phyloP scores from a whole-genome alignment of 2,113 vertebrate species.

The Pseudopipra pipra region DNA sequence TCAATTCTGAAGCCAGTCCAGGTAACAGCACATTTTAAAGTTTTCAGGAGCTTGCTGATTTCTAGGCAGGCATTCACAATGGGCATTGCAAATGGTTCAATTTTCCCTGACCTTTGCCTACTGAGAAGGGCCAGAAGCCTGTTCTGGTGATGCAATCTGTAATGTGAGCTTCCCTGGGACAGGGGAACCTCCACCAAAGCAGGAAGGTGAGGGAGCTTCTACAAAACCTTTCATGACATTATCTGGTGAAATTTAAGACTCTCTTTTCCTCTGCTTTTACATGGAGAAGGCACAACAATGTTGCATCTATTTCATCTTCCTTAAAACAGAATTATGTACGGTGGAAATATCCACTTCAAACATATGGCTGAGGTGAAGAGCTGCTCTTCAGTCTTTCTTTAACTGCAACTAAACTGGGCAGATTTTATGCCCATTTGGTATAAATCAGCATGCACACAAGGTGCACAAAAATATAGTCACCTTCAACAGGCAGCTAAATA shows the following conservation, averaged over 20 bases:
- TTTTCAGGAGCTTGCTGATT: constrained; percentile 40
- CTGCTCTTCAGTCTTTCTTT: background rate
- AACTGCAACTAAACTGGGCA: background rate
- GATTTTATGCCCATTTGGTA: background rate
- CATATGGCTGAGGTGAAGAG: background rate
- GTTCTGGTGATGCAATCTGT: background rate
- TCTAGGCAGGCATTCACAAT: background rate
- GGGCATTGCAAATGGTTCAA: background rate
- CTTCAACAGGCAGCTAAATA: background rate
- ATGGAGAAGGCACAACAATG: background rate
- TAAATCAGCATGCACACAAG: background rate
- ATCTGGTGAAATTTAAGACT: background rate
- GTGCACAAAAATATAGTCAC: background rate
- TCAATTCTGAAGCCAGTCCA: constrained; percentile 25
- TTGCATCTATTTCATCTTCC: background rate
- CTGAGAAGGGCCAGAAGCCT: background rate
- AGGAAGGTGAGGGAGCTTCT: background rate
- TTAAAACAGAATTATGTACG: background rate
- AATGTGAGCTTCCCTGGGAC: background rate
- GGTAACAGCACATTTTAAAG: background rate
- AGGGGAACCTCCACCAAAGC: background rate
- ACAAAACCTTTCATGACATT: background rate
- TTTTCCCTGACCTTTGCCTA: background rate
- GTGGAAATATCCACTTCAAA: background rate
- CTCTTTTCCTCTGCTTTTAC: background rate